Base-by-base conservation (phyloP, 2,113 vertebrate species). In the Lagopus leucura region DNA sequence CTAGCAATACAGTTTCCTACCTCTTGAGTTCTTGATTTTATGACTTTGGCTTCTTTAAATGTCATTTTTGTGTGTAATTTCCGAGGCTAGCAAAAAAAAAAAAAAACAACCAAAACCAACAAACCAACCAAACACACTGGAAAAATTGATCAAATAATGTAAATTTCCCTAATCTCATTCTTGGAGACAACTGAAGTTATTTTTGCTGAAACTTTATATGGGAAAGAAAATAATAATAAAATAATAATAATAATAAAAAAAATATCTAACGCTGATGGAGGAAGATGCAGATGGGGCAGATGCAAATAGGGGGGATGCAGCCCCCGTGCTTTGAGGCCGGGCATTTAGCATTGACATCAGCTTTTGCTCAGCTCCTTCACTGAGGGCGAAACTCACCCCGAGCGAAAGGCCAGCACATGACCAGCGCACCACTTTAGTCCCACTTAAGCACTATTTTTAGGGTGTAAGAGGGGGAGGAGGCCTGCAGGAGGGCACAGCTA, bases 371-470 rank as follows among this genome's bases (percentile, higher is more conserved):
- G 0, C 70, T 92, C 63, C 76, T 94, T 88, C 8, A 0, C 57
- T 32, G 61, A 77, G 82, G 60, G 72, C 47, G 60, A 94, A 85
- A 81, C 6, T 87, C 66, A 45, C 60, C 86, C 87, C 1, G 13
- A 88, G 92, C 72, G 57, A 89, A 94, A 94, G 95, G 93, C 93
- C 89, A 92, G 78, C 94, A 73, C 93, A 77, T 93, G 94, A 96
- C 91, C 74, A 58, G 70, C 2, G 50, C 82, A 64, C 94, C 79
- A 88, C 95, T 94, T 94, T 38, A 92, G 94, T 77, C 60, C 91
- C 93, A 92, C 95, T 96, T 96, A 24, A 89, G 79, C 38, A 81
- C 93, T 96, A 95, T 97, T 96, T 96, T 96, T 95, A 94, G 93
- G 88, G 66, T 79, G 40, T 93, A 78, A 94, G 65, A 55, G 85